These are phyloP conservation scores for Vanessa cardui DNA, from an alignment of 2,888 invertebrate genomes.

Conservation along the genomic window DNA sequence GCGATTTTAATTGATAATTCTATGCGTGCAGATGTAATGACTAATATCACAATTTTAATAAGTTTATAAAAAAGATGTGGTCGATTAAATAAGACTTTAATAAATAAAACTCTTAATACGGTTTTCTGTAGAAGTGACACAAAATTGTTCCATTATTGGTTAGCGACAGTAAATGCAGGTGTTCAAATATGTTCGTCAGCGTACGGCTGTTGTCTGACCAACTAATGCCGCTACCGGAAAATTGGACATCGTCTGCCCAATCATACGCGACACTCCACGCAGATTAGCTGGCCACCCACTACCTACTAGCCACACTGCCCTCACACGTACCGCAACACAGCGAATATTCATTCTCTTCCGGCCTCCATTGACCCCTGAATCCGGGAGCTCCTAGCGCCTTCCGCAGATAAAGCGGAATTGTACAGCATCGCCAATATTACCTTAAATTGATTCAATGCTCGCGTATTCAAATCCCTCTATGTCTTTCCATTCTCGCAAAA, in stretches of 20 bases:
- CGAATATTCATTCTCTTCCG: constrained; percentile 65
- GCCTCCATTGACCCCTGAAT: constrained; percentile 66
- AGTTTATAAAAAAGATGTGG: too few relatives aligned
- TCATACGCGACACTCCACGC: constrained; percentile 80
- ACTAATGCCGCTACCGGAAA: constrained; percentile 76
- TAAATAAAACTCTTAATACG: not conserved
- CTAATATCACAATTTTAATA: too few relatives aligned
- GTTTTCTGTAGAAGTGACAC: not conserved
- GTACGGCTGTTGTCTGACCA: constrained; percentile 69
- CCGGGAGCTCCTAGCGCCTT: constrained; percentile 47
- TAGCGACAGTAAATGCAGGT: constrained; percentile 40
- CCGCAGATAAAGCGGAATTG: constrained; percentile 62
- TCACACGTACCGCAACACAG: constrained; percentile 49
- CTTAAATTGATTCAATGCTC: constrained; percentile 51
- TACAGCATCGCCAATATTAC: constrained; percentile 53
- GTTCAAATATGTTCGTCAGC: constrained; percentile 60
- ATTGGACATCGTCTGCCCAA: constrained; percentile 80
- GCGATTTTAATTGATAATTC: too few relatives aligned
- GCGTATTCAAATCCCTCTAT: constrained; percentile 59
- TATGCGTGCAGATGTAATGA: too few relatives aligned
- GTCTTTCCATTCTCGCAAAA: constrained; percentile 57
- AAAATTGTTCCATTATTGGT: not conserved
- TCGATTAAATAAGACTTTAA: too few relatives aligned
- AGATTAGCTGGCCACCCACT: constrained; percentile 77
- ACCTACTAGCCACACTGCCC: constrained; percentile 53